These are phyloP conservation scores for Alosa alosa DNA, from an alignment of 2,113 vertebrate genomes.

Conservation along the genomic window DNA sequence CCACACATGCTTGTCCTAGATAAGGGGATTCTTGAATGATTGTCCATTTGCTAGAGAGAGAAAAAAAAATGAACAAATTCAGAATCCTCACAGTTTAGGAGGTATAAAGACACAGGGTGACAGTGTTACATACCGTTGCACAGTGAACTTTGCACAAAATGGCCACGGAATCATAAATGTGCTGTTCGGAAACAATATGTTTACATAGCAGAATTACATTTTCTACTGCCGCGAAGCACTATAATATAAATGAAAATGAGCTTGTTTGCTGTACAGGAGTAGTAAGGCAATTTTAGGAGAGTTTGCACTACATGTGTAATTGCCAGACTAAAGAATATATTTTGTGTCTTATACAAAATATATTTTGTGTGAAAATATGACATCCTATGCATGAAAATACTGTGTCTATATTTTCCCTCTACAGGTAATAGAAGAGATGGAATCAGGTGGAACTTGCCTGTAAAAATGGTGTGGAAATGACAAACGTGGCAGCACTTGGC, in stretches of 20 bases:
- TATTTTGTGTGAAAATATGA: not conserved
- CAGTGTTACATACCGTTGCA: not conserved
- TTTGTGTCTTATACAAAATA: not conserved
- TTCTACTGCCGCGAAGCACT: not conserved
- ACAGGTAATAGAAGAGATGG: not conserved
- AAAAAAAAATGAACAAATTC: conserved; percentile 25
- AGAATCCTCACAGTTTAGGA: conserved; percentile 28
- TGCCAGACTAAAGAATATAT: not conserved
- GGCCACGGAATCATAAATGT: not conserved
- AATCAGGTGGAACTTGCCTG: not conserved
- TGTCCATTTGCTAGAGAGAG: not conserved
- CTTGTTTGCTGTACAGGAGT: not conserved
- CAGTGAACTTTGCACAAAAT: not conserved
- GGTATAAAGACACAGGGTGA: not conserved
- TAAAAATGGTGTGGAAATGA: not conserved
- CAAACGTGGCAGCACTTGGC: not conserved
- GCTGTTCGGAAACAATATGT: conserved; percentile 7
- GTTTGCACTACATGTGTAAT: not conserved
- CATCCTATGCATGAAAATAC: not conserved
- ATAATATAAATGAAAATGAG: not conserved
- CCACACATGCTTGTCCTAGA: conserved; percentile 43
- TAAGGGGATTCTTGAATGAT: conserved; percentile 50
- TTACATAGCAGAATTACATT: not conserved
- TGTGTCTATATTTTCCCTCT: not conserved
- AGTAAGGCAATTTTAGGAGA: not conserved